Evolutionary conservation across 2,888 invertebrate genomes (phyloP), one percentile per base, ranked within the genome.

Genomic region (Cryptocephalus primarius): DNA sequence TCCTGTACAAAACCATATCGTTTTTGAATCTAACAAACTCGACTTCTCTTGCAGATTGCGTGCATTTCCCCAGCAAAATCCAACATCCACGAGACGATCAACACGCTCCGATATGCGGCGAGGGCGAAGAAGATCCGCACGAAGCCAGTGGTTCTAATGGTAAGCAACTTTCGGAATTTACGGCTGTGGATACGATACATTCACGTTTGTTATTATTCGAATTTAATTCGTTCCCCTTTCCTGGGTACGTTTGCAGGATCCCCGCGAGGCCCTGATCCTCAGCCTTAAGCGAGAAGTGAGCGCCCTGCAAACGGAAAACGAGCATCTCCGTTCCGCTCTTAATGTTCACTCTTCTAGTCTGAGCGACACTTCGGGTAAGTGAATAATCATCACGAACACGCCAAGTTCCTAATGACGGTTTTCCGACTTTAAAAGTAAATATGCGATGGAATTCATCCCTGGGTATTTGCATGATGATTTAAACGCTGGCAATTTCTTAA

Each of bases 81-180:
- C 1, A 94, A 93, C 66, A 74, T 85, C 42, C 82, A 81, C 33
- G 95, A 95, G 70, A 91, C 92, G 0, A 68, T 93, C 48, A 95
- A 92, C 69, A 95, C 95, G 0, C 74, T 95, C 12, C 77, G 95
- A 13, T 95, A 95, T 72, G 94, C 94, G 0, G 85, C 91, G 0
- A 74, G 94, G 56, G 92, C 94, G 0, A 94, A 93, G 73, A 86
- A 85, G 65, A 95, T 95, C 54, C 83, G 87, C 59, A 89, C 91
- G 0, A 93, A 92, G 64, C 95, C 95, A 0, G 83, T 93, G 12
- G 85, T 95, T 31, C 85, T 92, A 69, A 93, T 95, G 91, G 89
- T 88, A 71, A 75, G 75, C 63, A 8, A 45, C 39, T 10, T 44
- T 13, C 12, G 12, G 12, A 36, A 10, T 13, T 22, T 33, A 12